Conservation (phyloP, 2,113 vertebrate species). For the Osmerus mordax region DNA sequence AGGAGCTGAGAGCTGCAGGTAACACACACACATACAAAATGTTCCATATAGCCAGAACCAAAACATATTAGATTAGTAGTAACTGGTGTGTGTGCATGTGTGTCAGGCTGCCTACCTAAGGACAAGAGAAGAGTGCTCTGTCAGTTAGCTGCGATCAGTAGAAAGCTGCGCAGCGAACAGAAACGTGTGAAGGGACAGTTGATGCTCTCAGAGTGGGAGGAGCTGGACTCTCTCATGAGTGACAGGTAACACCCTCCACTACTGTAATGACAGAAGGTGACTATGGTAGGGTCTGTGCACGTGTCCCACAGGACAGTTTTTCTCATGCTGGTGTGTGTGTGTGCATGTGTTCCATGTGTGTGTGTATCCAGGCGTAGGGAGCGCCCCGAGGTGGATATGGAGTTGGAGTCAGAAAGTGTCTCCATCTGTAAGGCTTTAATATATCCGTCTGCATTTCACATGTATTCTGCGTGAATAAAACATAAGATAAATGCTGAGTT, state of each 20-base stretch:
- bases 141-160: slow-evolving; percentile 82
- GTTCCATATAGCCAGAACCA: background rate
- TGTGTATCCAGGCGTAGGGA: too few species aligned
- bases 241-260: slow-evolving; percentile 62
- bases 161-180: slow-evolving; percentile 81
- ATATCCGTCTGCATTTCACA: too few species aligned
- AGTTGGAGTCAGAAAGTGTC: too few species aligned
- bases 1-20: slow-evolving; percentile 85
- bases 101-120: slow-evolving; percentile 60
- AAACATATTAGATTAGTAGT: too few species aligned
- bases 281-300: background rate
- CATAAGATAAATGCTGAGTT: too few species aligned
- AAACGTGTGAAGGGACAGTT: slow-evolving; percentile 77
- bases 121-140: slow-evolving; percentile 78
- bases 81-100: background rate
- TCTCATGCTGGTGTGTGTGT: background rate
- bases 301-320: too few species aligned
- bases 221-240: slow-evolving; percentile 51
- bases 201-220: slow-evolving; percentile 70
- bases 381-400: too few species aligned
- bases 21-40: slow-evolving; percentile 17
- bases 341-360: background rate
- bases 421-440: too few species aligned
- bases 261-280: too few species aligned
- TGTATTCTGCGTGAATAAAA: too few species aligned